These are phyloP conservation scores for Eupleurogrammus muticus DNA, from an alignment of 2,797 vertebrate species.

Conservation along the genomic window DNA sequence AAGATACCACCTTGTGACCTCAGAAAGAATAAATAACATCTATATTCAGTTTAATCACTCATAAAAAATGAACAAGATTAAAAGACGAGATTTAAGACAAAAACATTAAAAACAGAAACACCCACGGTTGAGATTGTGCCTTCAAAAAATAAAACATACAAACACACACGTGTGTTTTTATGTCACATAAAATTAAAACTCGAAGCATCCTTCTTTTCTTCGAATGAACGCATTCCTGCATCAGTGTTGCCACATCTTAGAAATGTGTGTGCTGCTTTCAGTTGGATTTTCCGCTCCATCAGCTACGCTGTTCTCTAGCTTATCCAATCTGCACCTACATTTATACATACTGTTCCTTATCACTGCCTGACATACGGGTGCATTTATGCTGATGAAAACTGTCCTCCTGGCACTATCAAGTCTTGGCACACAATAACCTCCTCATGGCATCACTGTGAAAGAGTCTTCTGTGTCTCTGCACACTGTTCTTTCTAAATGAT, in stretches of 20 bases:
- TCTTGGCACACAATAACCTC: constrained; percentile 10
- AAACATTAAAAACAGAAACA: no score
- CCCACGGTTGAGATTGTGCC: no score
- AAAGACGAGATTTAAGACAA: no score
- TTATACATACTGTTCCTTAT: constrained; percentile 19
- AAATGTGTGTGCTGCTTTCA: not conserved
- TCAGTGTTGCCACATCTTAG: not conserved
- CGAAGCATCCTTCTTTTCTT: not conserved
- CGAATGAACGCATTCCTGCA: constrained; percentile 2
- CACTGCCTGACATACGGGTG: constrained; percentile 27
- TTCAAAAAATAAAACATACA: not conserved
- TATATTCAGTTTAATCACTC: no score
- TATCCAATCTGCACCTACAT: constrained; percentile 11
- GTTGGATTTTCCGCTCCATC: not conserved
- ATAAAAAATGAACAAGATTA: no score
- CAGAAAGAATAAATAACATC: no score
- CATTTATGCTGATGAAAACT: constrained; percentile 29
- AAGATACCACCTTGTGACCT: no score
- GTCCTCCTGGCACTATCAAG: constrained; percentile 1
- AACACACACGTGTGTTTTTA: not conserved
- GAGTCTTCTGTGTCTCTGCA: constrained; percentile 10
- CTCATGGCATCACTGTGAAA: constrained; percentile 11
- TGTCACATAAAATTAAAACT: not conserved
- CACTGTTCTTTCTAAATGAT: constrained; percentile 8
- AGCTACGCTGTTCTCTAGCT: not conserved